Evolutionary conservation across 2,888 invertebrate species (phyloP).

Genomic region (Rhamnusium bicolor): DNA sequence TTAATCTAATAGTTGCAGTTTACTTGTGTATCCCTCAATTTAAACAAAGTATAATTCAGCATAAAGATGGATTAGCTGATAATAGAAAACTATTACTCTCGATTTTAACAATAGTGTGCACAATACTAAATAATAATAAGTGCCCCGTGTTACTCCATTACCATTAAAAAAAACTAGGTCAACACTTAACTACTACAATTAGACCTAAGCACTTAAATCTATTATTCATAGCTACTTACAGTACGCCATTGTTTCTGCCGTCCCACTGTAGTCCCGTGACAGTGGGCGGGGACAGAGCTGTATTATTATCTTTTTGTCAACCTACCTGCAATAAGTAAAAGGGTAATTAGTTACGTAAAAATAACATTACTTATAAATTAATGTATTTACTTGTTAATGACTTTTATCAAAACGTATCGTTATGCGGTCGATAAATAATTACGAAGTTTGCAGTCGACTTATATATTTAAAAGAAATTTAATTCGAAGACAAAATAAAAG

Average conservation of each 20-base stretch:
- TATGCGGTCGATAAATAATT: too few relatives aligned
- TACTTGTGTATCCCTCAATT: too few relatives aligned
- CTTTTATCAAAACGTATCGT: too few relatives aligned
- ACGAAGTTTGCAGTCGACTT: too few relatives aligned
- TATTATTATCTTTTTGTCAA: conserved; percentile 46
- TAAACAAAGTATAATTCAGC: background rate
- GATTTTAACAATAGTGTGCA: conserved; percentile 14
- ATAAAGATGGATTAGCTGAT: background rate
- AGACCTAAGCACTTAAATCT: conserved; percentile 43
- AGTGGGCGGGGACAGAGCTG: conserved; percentile 39
- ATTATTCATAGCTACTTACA: conserved; percentile 53
- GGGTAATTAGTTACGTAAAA: conserved; percentile 19
- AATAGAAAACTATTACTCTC: conserved; percentile 8
- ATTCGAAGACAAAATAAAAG: too few relatives aligned
- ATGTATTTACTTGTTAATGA: too few relatives aligned
- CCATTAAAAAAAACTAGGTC: conserved; percentile 38
- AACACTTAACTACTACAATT: conserved; percentile 35
- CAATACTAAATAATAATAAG: conserved; percentile 20
- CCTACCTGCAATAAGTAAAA: conserved; percentile 50
- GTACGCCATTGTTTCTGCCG: conserved; percentile 44
- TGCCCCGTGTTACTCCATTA: conserved; percentile 24
- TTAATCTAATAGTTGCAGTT: too few relatives aligned
- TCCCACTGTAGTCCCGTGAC: conserved; percentile 42
- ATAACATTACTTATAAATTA: too few relatives aligned
- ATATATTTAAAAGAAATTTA: too few relatives aligned